phyloP scores from a whole-genome alignment of 2,888 invertebrate species.

The Thymelicus sylvestris region DNA sequence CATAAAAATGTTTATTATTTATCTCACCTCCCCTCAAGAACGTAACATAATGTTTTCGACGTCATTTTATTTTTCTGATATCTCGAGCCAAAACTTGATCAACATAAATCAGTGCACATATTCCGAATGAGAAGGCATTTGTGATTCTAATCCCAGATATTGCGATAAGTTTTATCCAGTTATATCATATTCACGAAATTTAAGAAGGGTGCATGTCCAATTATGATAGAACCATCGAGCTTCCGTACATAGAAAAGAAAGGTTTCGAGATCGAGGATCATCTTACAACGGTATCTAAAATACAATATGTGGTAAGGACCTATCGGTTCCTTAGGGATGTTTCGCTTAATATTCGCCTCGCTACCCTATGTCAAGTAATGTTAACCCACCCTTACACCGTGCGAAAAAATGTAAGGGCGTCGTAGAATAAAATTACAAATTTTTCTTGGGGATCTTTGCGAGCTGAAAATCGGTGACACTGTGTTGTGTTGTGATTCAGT shows the following conservation, averaged over 20 bases:
- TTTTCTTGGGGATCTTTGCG: conserved; percentile 15
- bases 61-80: conserved; percentile 17
- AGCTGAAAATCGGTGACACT: conserved; percentile 1
- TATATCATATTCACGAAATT: conserved; percentile 41
- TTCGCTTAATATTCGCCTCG: conserved; percentile 38
- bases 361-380: conserved; percentile 38
- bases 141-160: conserved; percentile 41
- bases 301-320: conserved; percentile 37
- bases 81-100: conserved; percentile 37
- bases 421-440: conserved; percentile 30
- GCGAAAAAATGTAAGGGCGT: conserved; percentile 33
- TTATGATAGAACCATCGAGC: conserved; percentile 2
- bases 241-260: background rate
- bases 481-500: no score
- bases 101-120: conserved; percentile 39
- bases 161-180: conserved; percentile 42
- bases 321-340: conserved; percentile 37
- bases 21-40: background rate
- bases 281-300: conserved; percentile 30
- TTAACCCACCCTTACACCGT: conserved; percentile 33
- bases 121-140: conserved; percentile 38
- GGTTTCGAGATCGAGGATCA: conserved; percentile 14
- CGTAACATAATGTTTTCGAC: background rate
- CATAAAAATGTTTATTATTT: background rate
- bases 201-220: conserved; percentile 40